Conservation (phyloP, 1,140 invertebrate species). For the Drosophila micromelanica region DNA sequence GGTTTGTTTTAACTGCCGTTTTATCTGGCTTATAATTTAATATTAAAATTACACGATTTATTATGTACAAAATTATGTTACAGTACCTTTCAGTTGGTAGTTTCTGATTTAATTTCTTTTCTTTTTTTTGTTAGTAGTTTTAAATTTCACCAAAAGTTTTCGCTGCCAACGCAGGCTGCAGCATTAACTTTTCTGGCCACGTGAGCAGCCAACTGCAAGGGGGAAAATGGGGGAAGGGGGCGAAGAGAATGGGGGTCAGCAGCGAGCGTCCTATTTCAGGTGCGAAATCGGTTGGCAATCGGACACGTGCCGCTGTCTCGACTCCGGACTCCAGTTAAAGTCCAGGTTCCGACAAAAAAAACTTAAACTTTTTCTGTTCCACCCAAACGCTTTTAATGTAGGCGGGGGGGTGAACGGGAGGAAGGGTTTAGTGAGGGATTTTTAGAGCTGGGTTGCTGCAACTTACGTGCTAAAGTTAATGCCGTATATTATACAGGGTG, state of each 20-base stretch:
- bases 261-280: conserved; percentile 7
- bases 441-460: conserved; percentile 20
- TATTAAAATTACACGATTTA: conserved; percentile 69
- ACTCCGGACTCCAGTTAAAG: conserved; percentile 1
- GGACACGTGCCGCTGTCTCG: conserved; percentile 54
- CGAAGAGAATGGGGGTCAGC: background rate
- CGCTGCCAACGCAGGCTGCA: background rate
- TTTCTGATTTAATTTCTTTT: conserved; percentile 1
- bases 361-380: conserved; percentile 35
- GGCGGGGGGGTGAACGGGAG: background rate
- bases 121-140: conserved; percentile 30
- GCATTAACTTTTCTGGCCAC: conserved; percentile 42
- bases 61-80: conserved; percentile 81
- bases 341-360: conserved; percentile 13
- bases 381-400: background rate
- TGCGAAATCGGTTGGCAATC: conserved; percentile 59
- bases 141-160: conserved; percentile 72
- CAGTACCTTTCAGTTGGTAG: conserved; percentile 45
- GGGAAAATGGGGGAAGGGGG: background rate
- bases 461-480: conserved; percentile 71
- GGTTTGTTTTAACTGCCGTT: conserved; percentile 18
- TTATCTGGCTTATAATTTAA: conserved; percentile 40
- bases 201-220: conserved; percentile 36
- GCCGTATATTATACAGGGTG: conserved; percentile 67
- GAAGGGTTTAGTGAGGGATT: conserved; percentile 11